phyloP scores from a whole-genome alignment of 2,797 vertebrate genomes.

The Pogoniulus pusillus region DNA sequence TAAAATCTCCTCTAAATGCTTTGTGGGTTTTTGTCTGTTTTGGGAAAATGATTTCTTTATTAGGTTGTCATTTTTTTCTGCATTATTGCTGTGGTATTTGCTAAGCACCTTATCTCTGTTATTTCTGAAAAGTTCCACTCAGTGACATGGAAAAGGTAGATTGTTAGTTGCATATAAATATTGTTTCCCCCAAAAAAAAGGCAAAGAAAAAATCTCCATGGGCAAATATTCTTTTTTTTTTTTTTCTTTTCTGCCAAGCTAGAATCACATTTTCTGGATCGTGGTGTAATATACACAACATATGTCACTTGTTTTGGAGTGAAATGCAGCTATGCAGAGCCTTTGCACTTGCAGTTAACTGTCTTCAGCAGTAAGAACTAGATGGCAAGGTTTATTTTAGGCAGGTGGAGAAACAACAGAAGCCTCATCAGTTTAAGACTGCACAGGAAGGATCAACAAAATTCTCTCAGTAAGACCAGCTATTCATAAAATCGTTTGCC shows the following conservation, averaged over 20 bases:
- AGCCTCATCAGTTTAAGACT: neutral
- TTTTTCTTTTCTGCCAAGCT: neutral
- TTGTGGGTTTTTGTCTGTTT: neutral
- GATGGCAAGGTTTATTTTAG: neutral
- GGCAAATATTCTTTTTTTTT: neutral
- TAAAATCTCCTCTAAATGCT: neutral
- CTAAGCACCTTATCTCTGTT: neutral
- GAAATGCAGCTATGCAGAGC: neutral
- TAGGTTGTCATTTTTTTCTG: neutral
- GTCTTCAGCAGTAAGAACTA: neutral
- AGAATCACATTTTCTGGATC: neutral
- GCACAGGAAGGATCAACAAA: neutral
- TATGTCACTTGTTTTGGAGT: neutral
- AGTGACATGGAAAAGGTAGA: neutral
- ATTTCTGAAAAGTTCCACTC: neutral
- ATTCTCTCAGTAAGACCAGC: neutral
- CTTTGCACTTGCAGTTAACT: neutral
- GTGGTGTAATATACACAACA: neutral
- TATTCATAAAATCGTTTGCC: slow-evolving; percentile 22
- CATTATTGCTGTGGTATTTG: neutral
- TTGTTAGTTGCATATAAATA: neutral
- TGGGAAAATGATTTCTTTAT: neutral
- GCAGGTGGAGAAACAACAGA: neutral
- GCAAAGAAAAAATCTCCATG: neutral
- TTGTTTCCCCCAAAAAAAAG: neutral